Evolutionary conservation across 1,140 invertebrate genomes (phyloP).

Genomic region (Heterodera carotae): DNA sequence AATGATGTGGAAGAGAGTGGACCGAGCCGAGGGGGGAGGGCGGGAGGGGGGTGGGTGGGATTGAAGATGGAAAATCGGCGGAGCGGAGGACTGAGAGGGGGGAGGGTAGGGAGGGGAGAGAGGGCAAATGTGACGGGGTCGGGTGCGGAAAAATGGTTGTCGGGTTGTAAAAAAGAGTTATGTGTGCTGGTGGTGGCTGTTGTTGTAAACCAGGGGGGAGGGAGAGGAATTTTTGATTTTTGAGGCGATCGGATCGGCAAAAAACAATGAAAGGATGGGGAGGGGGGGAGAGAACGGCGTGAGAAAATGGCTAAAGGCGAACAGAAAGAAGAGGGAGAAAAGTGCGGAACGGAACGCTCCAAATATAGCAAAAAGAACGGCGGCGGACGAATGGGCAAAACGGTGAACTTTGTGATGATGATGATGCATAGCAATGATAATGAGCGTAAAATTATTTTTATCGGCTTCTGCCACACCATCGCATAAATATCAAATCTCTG

Average conservation of each 20-base stretch:
- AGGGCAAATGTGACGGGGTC: too few species aligned
- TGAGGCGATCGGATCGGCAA: not conserved
- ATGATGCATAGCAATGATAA: not conserved
- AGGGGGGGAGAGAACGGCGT: not conserved
- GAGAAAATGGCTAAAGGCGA: not conserved
- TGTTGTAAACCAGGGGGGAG: not conserved
- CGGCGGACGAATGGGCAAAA: not conserved
- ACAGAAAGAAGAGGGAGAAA: not conserved
- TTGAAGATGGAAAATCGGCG: not conserved
- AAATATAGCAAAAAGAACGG: not conserved
- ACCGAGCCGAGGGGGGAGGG: too few species aligned
- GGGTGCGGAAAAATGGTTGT: not conserved
- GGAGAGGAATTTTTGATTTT: not conserved
- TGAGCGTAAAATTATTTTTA: not conserved
- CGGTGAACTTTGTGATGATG: not conserved
- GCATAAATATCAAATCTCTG: too few species aligned
- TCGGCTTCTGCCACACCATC: too few species aligned
- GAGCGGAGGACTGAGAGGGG: not conserved
- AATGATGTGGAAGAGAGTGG: slow-evolving; percentile 2
- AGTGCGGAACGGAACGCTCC: not conserved
- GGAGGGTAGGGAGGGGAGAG: not conserved
- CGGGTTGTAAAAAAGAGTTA: not conserved
- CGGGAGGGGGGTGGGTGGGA: not conserved
- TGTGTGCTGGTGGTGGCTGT: not conserved
- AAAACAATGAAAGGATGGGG: not conserved